These are phyloP conservation scores for Noturus placidus DNA, from an alignment of 2,113 vertebrate genomes.

Conservation along the genomic window DNA sequence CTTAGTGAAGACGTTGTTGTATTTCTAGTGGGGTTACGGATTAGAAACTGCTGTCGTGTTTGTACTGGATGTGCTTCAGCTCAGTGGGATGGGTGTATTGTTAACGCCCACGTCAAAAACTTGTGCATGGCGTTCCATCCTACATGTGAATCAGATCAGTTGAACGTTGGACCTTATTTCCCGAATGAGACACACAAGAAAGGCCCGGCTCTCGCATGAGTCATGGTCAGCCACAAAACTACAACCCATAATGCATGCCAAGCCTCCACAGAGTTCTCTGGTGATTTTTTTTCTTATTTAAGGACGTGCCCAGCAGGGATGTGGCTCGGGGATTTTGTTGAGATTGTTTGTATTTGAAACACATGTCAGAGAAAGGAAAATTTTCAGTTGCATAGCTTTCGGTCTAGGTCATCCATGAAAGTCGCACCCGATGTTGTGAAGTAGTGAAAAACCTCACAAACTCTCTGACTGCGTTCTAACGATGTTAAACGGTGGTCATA, in stretches of 20 bases:
- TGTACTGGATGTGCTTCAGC: background rate
- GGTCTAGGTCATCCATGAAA: slow-evolving; percentile 33
- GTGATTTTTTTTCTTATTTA: background rate
- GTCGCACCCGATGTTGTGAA: background rate
- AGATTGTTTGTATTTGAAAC: slow-evolving; percentile 39
- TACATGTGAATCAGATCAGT: slow-evolving; percentile 1
- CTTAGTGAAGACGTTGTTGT: background rate
- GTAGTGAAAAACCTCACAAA: background rate
- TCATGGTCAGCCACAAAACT: slow-evolving; percentile 20
- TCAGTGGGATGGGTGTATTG: background rate
- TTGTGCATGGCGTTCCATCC: background rate
- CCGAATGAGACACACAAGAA: background rate
- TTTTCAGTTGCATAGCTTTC: slow-evolving; percentile 31
- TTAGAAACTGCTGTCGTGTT: background rate
- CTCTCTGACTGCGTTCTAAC: background rate
- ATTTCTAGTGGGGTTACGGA: background rate
- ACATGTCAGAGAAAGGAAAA: slow-evolving; percentile 41
- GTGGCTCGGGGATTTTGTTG: background rate
- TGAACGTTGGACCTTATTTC: slow-evolving; percentile 26
- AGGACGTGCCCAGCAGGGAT: background rate
- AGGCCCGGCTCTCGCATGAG: slow-evolving; percentile 23
- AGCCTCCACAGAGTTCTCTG: background rate
- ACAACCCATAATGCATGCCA: slow-evolving; percentile 15
- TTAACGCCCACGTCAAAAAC: background rate
- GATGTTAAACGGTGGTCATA: background rate